Evolutionary conservation across 2,888 invertebrate species (phyloP).

Genomic region (Timema cristinae): DNA sequence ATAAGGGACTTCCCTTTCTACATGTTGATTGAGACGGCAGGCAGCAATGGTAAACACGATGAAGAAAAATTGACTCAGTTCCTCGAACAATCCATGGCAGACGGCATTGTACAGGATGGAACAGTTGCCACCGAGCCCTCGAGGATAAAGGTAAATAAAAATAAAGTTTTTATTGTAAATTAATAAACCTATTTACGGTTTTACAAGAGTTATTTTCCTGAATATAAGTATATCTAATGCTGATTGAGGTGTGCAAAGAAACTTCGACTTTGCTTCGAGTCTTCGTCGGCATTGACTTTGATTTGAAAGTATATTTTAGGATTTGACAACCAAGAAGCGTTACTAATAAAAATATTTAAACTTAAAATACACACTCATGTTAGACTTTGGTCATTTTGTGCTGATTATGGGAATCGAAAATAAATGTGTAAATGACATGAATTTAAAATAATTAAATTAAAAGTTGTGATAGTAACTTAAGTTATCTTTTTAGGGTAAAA

Average conservation of each 20-base stretch:
- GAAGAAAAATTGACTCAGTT: slow-evolving; percentile 80
- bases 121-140: slow-evolving; percentile 78
- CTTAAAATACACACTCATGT: too few species aligned
- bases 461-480: too few species aligned
- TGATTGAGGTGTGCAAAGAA: too few species aligned
- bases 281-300: background rate
- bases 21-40: slow-evolving; percentile 82
- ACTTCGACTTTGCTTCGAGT: background rate
- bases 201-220: too few species aligned
- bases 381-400: too few species aligned
- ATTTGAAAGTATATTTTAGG: background rate
- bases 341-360: too few species aligned
- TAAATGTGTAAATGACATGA: too few species aligned
- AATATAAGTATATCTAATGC: too few species aligned
- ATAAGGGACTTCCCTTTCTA: slow-evolving; percentile 68
- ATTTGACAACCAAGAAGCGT: background rate
- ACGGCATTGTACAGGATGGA: slow-evolving; percentile 73
- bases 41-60: slow-evolving; percentile 80
- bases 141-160: slow-evolving; percentile 64
- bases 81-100: slow-evolving; percentile 66
- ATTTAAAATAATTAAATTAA: too few species aligned
- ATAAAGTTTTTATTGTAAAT: background rate
- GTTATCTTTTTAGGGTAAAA: too few species aligned
- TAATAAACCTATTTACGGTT: too few species aligned
- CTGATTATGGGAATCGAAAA: too few species aligned